Evolutionary conservation across 2,888 invertebrate genomes (phyloP).

Genomic region (Caenorhabditis sp.): DNA sequence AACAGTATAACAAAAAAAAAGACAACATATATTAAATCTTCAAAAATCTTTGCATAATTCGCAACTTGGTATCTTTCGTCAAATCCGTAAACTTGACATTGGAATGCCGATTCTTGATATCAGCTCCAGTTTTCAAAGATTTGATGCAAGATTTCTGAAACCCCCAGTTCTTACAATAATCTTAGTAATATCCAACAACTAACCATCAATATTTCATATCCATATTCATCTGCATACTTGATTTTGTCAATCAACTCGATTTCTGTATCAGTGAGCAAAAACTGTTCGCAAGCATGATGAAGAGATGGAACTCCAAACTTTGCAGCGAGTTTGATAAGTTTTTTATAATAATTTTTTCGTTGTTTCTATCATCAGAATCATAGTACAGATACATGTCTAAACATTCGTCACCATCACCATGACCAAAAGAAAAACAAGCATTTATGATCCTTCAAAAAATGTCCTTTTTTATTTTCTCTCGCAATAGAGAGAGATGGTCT

Average conservation of each 20-base stretch:
- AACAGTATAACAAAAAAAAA: not conserved
- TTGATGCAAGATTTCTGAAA: not conserved
- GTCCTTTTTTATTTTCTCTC: too few relatives aligned
- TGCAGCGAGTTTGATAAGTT: too few relatives aligned
- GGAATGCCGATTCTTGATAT: not conserved
- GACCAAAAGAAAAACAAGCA: too few relatives aligned
- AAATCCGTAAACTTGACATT: not conserved
- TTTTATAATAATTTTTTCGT: not conserved
- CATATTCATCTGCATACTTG: too few relatives aligned
- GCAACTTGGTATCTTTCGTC: not conserved
- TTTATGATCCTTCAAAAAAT: too few relatives aligned
- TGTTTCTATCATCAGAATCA: too few relatives aligned
- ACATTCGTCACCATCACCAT: too few relatives aligned
- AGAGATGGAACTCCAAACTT: not conserved
- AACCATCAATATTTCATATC: not conserved
- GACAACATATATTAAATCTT: not conserved
- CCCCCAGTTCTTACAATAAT: too few relatives aligned
- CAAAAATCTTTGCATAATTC: not conserved
- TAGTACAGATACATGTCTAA: too few relatives aligned
- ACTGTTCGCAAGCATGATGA: not conserved
- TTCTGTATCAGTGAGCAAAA: not conserved
- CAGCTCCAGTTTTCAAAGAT: not conserved
- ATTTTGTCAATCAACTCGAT: not conserved
- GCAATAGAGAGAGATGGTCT: too few relatives aligned
- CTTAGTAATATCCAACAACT: not conserved